Base-by-base conservation (phyloP, 1,140 invertebrate species). In the Notospermus geniculatus region DNA sequence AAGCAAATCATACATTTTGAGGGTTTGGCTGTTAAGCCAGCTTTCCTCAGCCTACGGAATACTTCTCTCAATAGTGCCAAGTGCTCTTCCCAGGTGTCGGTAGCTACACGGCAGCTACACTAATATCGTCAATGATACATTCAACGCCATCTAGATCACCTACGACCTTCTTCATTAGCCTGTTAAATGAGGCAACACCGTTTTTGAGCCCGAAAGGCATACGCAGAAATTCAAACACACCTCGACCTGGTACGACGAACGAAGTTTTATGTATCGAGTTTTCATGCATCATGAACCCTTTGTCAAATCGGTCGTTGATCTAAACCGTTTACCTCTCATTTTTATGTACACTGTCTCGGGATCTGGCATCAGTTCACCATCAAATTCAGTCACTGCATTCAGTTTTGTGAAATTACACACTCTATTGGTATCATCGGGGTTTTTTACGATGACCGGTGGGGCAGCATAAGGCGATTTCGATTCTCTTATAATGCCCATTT, bases 331-430 rank as follows among this genome's bases (percentile, higher is more conserved):
- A 0, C 32, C 55, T 5, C 0, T 30, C 2, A 66, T 27, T 28
- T 46, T 53, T 4, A 45, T 36, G 7, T 66, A 54, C 15, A 64
- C 50, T 9, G 66, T 59, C 15, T 73, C 71, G 23, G 50, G 28
- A 52, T 71, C 39, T 36, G 60, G 17, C 30, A 71, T 60, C 22
- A 62, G 62, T 36, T 68, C 57, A 11, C 54, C 28, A 41, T 71
- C 70, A 57, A 64, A 62, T 2, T 17, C 30, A 4, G 68, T 68
- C n/a, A 60, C 57, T n/a, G 46, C 7, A 57, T 71, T 74, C 15
- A 68, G 29, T 43, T 52, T 62, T 50, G 67, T 82, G 72, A 80
- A 85, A 71, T 86, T 83, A 70, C 83, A 84, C 28, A 86, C 72
- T 32, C 84, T 60, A 39, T 82, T 66, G 22, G 70, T 63, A 15